Percentiles rank a stretch among this genome's conserved stretches.
Evolutionary conservation across 1,140 invertebrate species (phyloP).

Genomic region (Bombus consobrinus): DNA sequence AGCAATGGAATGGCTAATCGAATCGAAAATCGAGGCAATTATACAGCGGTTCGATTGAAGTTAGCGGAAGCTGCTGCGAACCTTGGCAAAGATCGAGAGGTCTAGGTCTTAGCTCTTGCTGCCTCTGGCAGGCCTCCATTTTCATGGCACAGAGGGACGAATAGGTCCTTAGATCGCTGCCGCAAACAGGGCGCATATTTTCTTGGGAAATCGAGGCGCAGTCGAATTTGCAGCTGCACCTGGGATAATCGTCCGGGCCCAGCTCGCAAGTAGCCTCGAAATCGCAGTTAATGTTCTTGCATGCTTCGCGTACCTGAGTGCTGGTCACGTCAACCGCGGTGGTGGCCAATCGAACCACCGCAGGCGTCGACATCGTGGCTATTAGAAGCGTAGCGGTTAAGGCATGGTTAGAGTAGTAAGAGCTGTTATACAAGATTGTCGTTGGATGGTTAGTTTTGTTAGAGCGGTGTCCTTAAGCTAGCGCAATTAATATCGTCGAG

Average conservation of each 20-base stretch:
- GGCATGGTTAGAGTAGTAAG: constrained; percentile 43
- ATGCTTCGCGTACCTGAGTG: constrained; percentile 85
- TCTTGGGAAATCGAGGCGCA: constrained; percentile 84
- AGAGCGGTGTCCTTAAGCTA: neutral
- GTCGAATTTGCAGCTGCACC: constrained; percentile 90
- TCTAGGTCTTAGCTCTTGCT: constrained; percentile 90
- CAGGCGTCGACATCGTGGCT: constrained; percentile 75
- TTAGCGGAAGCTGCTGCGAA: constrained; percentile 71
- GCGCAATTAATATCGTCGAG: constrained; percentile 13
- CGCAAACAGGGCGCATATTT: constrained; percentile 89
- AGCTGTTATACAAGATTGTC: constrained; percentile 15
- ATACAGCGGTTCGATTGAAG: neutral
- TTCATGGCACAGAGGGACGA: constrained; percentile 93
- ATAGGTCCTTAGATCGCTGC: constrained; percentile 91
- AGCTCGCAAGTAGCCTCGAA: constrained; percentile 92
- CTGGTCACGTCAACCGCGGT: constrained; percentile 77
- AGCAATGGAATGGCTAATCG: neutral
- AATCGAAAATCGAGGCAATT: neutral
- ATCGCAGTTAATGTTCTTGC: constrained; percentile 91
- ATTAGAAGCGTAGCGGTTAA: constrained; percentile 55
- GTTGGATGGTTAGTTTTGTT: constrained; percentile 28
- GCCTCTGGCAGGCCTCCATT: constrained; percentile 92
- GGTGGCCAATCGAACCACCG: constrained; percentile 73
- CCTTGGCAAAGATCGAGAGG: constrained; percentile 93
- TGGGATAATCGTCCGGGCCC: constrained; percentile 88